phyloP scores from a whole-genome alignment of 2,113 vertebrate genomes.

The Otus sunia region DNA sequence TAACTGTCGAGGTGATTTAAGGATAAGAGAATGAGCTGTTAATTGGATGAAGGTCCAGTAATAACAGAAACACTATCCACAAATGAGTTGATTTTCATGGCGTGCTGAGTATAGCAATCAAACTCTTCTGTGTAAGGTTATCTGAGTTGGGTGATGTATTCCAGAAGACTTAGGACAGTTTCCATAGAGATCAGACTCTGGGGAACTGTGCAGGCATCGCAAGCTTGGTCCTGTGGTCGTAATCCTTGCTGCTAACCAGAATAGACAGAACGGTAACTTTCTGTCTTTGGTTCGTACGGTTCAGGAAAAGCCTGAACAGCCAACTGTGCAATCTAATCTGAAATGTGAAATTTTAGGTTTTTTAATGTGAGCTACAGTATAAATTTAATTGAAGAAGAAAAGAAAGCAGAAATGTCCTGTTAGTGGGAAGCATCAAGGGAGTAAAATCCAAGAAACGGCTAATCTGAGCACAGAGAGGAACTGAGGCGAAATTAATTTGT shows the following conservation, averaged over 20 bases:
- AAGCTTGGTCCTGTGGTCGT: background rate
- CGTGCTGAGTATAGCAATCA: background rate
- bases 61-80: background rate
- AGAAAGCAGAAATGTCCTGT: background rate
- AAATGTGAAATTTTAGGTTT: background rate
- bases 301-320: background rate
- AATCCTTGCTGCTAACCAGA: background rate
- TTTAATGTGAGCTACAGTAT: background rate
- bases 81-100: background rate
- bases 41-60: background rate
- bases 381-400: background rate
- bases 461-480: constrained; percentile 1
- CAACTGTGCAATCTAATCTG: background rate
- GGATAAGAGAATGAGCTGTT: background rate
- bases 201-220: background rate
- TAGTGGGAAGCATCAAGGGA: background rate
- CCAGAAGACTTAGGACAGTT: background rate
- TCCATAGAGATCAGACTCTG: background rate
- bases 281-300: background rate
- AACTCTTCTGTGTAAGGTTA: background rate
- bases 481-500: constrained; percentile 6
- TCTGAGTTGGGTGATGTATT: background rate
- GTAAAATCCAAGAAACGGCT: constrained; percentile 39
- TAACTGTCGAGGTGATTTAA: background rate
- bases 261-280: rapidly evolving